Conservation (phyloP, 2,797 vertebrate genomes). For the Platyrinchus mystaceus region DNA sequence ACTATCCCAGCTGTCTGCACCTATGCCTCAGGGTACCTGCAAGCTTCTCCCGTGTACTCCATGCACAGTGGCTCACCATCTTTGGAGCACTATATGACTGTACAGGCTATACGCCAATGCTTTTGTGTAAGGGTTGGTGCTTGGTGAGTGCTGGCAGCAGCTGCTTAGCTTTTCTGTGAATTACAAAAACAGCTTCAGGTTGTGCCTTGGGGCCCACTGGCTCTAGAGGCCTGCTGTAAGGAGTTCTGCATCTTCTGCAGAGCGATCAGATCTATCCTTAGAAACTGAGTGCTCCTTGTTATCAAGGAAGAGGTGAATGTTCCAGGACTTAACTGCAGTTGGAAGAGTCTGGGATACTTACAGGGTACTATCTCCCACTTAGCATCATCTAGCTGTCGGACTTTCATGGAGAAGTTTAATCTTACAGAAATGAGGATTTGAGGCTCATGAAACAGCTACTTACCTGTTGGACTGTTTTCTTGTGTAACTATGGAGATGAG, state of each 20-base stretch:
- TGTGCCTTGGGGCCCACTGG: not conserved
- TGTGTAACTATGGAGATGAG: not conserved
- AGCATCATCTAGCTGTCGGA: not conserved
- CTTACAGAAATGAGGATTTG: not conserved
- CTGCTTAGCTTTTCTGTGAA: not conserved
- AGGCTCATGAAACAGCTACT: not conserved
- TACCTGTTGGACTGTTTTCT: not conserved
- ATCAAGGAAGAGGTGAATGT: not conserved
- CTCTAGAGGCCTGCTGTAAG: not conserved
- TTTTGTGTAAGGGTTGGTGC: not conserved
- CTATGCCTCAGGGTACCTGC: rapidly evolving
- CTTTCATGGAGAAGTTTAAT: not conserved
- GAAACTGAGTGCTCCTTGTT: not conserved
- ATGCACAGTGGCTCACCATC: not conserved
- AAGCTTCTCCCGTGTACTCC: not conserved
- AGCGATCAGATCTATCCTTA: rapidly evolving
- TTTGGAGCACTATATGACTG: rapidly evolving
- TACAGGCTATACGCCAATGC: rapidly evolving
- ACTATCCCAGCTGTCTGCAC: not conserved
- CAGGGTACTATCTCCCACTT: not conserved
- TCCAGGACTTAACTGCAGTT: not conserved
- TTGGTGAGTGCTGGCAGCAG: not conserved
- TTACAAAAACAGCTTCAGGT: not conserved
- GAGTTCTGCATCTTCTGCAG: not conserved
- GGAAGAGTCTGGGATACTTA: not conserved